Evolutionary conservation across 2,888 invertebrate species (phyloP), one percentile per base, ranked within the genome.

Genomic region (Rhamnusium bicolor): DNA sequence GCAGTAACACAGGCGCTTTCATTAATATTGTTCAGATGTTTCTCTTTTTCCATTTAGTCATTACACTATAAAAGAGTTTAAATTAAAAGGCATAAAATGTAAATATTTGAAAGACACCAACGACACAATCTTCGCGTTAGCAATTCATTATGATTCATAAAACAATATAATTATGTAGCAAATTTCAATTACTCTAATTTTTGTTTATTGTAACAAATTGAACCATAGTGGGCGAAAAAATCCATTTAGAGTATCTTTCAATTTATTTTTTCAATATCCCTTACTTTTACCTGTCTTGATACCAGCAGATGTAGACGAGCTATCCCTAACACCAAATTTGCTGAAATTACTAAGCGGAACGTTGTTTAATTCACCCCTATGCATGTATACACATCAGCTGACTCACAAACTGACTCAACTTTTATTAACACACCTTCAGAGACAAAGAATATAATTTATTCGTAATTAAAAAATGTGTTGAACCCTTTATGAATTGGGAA

Each of bases 371-470:
- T 61, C 61, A 61, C 61, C 61, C 61, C 61, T 24, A 21, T 24
- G n/a, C 21, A 40, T 46, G 46, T 10, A 14, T 21, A 61, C 16
- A 12, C 19, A 40, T 60, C 61, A 46, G 46, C 61, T 61, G 61
- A 61, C 61, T 61, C 61, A 61, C 46, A 24, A 46, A 14, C 60
- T 61, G 61, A 61, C 61, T 46, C 40, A 40, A 40, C 40, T 40
- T 14, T 12, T 40, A 40, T 40, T 14, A 40, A n/a, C 40, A 40
- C 40, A 40, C 40, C 40, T 40, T 40, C n/a, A 40, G 4, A n/a
- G n/a, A 40, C n/a, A 40, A 40, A n/a, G 40, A 10, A n/a, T 40
- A 40, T n/a, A 40, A 40, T 40, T 40, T 10, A 40, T 40, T 40
- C 40, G 10, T 40, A 40, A 40, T 40, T n/a, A n/a, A 40, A 40